These are phyloP conservation scores for Vicugna pacos DNA, from an alignment of 2,113 vertebrate genomes.

Conservation along the genomic window DNA sequence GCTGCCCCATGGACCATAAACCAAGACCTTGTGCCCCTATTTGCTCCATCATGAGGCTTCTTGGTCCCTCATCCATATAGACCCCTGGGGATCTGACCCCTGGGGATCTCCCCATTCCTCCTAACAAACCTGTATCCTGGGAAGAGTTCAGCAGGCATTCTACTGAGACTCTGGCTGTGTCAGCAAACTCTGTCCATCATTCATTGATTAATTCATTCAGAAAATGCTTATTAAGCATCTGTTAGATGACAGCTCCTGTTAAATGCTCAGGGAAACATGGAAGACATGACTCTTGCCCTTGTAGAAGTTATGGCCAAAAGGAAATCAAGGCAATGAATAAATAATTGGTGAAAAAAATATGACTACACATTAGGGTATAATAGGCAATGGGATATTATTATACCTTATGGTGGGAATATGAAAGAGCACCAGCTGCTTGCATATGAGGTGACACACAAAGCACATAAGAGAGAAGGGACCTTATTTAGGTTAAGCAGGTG, in stretches of 20 bases:
- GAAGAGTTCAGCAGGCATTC: background rate
- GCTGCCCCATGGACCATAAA: background rate
- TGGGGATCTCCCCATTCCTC: background rate
- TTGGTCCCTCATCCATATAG: background rate
- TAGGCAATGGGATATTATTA: background rate
- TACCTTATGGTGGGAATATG: background rate
- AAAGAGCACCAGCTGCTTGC: background rate
- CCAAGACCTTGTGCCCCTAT: background rate
- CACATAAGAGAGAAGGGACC: constrained; percentile 13
- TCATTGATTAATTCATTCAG: background rate
- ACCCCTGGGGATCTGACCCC: too few species aligned
- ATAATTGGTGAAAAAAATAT: constrained; percentile 16
- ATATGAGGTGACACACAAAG: background rate
- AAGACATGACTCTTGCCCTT: constrained; percentile 3
- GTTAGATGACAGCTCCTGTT: background rate
- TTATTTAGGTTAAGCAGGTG: constrained; percentile 15
- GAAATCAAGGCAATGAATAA: constrained; percentile 32
- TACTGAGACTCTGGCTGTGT: background rate
- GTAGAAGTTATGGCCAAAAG: constrained; percentile 6
- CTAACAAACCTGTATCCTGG: background rate
- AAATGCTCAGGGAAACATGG: background rate
- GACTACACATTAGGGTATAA: background rate
- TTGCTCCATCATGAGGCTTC: background rate
- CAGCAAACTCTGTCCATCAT: background rate
- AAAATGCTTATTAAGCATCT: background rate